Base-by-base conservation (phyloP, 2,797 vertebrate species). In the Thalassophryne amazonica region DNA sequence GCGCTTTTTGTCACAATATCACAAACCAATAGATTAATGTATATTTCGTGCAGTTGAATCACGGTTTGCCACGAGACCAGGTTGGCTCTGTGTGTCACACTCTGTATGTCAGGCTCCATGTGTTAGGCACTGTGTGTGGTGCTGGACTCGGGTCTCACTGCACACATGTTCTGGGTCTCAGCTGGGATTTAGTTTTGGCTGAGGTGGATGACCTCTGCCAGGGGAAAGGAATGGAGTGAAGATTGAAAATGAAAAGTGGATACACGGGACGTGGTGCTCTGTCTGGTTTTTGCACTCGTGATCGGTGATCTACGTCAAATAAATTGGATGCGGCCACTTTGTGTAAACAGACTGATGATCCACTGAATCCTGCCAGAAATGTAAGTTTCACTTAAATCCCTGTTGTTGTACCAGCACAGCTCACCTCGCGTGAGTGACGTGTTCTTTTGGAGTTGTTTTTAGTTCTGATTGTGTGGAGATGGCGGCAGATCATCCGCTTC, bases 111-210 rank as follows among this genome's bases (percentile, higher is more conserved):
- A 29, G 29, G 47, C 48, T 43, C 51, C 53, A 42, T 40, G 61
- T 59, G 57, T 16, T 23, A 39, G 22, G 27, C 20, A 39, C 37
- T 55, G 43, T 42, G 37, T 34, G 42, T 39, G 21, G 57, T 13
- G 55, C 58, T 78, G 72, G 73, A 75, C 48, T 11, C 3, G 49
- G 57, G 69, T 70, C 77, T 77, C 7, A 17, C 54, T 72, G 64
- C 78, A 73, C 71, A 78, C 68, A 47, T 51, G 55, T 49, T 55
- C 53, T 58, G 70, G 37, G 59, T 36, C 66, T 81, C 73, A 62
- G 41, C 49, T 51, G 56, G 58, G 65, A 64, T 41, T 57, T 7
- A 9, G 22, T 11, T 60, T 54, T 64, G 50, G 63, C 71, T 11
- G 27, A 22, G 25, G 68, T 1, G 36, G 27, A 57, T 12, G 8